Evolutionary conservation across 2,113 vertebrate species (phyloP).

Genomic region (Alectura lathami): DNA sequence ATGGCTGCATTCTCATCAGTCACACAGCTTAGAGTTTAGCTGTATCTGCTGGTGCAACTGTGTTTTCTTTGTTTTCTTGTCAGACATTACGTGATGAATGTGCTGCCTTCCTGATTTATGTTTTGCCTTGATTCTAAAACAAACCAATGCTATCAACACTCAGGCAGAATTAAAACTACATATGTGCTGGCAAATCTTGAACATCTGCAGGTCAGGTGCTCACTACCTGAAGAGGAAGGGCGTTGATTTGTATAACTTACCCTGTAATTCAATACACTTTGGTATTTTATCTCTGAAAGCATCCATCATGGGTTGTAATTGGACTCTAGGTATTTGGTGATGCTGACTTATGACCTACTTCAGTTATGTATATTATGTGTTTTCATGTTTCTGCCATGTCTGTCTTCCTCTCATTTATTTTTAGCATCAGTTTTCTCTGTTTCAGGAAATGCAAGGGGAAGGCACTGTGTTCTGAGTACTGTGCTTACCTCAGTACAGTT

Average conservation of each 20-base stretch:
- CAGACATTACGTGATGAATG: not conserved
- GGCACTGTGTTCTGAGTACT: not conserved
- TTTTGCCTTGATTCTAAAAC: not conserved
- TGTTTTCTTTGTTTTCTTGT: not conserved
- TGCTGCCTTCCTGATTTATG: not conserved
- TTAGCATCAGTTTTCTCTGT: not conserved
- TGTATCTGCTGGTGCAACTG: not conserved
- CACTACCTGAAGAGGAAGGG: not conserved
- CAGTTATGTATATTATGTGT: not conserved
- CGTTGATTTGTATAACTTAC: not conserved
- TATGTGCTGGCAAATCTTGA: not conserved
- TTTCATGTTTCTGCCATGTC: not conserved
- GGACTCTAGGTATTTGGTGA: rapidly evolving
- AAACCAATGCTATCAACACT: not conserved
- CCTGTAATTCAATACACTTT: not conserved
- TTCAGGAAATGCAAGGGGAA: not conserved
- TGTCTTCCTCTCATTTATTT: not conserved
- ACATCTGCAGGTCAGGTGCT: not conserved
- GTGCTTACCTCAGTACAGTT: not conserved
- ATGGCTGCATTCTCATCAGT: not conserved
- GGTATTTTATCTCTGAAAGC: not conserved
- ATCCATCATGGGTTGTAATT: not conserved
- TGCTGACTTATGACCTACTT: not conserved
- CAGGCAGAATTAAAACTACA: not conserved
- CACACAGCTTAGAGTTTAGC: not conserved